A percentile compares a stretch with the other conserved stretches of the same genome.
These are phyloP conservation scores for Trogon melanurus DNA, from an alignment of 2,113 vertebrate genomes.

Conservation along the genomic window DNA sequence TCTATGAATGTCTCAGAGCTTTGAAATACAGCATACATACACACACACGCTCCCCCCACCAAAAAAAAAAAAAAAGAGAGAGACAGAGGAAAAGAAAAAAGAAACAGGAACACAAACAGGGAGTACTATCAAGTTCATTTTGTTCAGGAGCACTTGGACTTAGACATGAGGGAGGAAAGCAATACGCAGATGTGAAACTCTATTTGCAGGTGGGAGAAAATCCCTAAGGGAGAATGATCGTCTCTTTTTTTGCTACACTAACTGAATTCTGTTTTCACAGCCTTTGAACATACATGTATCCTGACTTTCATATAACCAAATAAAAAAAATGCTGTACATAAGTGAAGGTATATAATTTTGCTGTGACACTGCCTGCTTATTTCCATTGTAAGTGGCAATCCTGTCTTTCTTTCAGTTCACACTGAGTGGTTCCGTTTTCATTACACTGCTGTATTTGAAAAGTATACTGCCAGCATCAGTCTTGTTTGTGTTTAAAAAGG, in stretches of 20 bases:
- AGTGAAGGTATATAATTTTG: conserved; percentile 16
- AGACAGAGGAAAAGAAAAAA: background rate
- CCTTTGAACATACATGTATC: background rate
- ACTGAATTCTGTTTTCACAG: background rate
- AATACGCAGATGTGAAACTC: background rate
- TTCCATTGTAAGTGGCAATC: background rate
- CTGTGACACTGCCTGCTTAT: background rate
- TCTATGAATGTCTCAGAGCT: background rate
- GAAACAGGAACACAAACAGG: background rate
- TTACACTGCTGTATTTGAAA: conserved; percentile 15
- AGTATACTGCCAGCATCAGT: conserved; percentile 16
- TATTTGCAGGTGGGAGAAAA: background rate
- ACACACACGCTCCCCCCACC: no score
- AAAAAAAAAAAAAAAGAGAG: background rate
- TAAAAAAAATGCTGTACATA: background rate
- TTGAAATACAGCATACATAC: background rate
- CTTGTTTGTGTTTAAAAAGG: background rate
- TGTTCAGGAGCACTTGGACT: background rate
- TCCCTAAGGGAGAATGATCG: background rate
- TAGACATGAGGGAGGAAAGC: background rate
- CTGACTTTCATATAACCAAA: conserved; percentile 24
- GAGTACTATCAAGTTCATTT: background rate
- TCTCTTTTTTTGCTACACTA: background rate
- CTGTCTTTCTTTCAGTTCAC: conserved; percentile 6
- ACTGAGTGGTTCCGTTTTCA: background rate